These are phyloP conservation scores for Dasyurus viverrinus DNA, from an alignment of 2,113 vertebrate species.

Conservation along the genomic window DNA sequence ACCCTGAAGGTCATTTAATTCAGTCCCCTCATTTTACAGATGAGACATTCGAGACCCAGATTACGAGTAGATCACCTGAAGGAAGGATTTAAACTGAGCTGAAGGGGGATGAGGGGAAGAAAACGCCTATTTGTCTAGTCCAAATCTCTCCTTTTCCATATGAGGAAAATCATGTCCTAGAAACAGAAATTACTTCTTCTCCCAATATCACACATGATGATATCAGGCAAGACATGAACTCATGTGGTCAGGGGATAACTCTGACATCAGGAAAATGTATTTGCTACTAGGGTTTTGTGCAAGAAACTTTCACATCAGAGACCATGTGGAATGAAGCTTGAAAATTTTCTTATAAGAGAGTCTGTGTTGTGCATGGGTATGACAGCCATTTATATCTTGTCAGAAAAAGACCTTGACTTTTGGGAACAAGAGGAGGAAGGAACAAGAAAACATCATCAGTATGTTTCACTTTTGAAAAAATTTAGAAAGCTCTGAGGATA, in stretches of 20 bases:
- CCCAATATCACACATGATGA: not conserved
- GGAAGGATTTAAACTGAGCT: not conserved
- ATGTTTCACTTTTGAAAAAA: not conserved
- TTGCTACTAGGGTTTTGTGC: not conserved
- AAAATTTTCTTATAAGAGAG: not conserved
- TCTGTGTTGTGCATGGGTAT: not conserved
- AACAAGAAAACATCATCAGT: slow-evolving; percentile 1
- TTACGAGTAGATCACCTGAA: not conserved
- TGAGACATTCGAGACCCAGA: not conserved
- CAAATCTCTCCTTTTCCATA: not conserved
- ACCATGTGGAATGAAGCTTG: not conserved
- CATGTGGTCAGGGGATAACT: not conserved
- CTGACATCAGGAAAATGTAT: not conserved
- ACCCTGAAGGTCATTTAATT: not conserved
- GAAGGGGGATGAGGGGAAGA: too few species aligned
- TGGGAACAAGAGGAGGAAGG: slow-evolving; percentile 40
- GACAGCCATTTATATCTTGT: slow-evolving; percentile 1
- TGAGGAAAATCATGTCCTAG: not conserved
- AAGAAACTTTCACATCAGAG: not conserved
- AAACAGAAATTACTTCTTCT: not conserved
- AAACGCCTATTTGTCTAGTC: not conserved
- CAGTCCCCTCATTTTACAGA: not conserved
- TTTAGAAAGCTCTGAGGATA: slow-evolving; percentile 25
- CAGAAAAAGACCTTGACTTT: not conserved
- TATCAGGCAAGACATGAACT: not conserved